Evolutionary conservation across 2,797 vertebrate genomes (phyloP).

Genomic region (Enteromius unitaeniatus): DNA sequence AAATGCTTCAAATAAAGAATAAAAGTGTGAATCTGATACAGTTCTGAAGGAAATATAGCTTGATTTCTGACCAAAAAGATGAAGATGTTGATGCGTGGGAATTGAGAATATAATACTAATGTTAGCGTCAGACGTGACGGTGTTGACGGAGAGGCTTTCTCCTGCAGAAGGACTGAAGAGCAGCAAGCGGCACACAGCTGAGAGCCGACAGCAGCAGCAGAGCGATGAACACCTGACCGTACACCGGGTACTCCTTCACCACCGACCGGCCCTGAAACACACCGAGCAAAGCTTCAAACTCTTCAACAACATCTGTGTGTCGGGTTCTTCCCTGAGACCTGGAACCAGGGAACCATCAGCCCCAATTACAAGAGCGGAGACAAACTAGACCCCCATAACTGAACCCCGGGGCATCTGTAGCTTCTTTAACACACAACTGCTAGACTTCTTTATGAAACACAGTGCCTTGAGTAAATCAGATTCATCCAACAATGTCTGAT

Average conservation of each 20-base stretch:
- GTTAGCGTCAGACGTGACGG: constrained; percentile 19
- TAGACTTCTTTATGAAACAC: no score
- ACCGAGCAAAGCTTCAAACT: no score
- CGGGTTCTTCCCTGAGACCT: no score
- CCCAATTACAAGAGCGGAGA: no score
- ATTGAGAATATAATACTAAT: neutral
- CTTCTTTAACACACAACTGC: no score
- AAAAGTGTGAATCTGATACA: no score
- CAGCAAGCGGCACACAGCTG: constrained; percentile 84
- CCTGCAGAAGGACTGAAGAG: constrained; percentile 74
- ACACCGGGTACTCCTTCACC: constrained; percentile 81
- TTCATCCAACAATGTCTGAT: no score
- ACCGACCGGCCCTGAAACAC: constrained; percentile 81
- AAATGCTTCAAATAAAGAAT: neutral
- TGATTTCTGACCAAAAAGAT: neutral
- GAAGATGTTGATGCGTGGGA: neutral
- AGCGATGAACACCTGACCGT: constrained; percentile 81
- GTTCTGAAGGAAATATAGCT: neutral
- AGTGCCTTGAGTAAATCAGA: no score
- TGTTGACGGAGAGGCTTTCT: constrained; percentile 54
- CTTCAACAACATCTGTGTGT: no score
- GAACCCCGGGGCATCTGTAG: no score
- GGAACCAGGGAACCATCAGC: no score
- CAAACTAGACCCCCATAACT: no score
- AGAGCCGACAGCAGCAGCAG: constrained; percentile 83